These are phyloP conservation scores for Brenthis hecate DNA, from an alignment of 2,888 invertebrate genomes.

Conservation along the genomic window DNA sequence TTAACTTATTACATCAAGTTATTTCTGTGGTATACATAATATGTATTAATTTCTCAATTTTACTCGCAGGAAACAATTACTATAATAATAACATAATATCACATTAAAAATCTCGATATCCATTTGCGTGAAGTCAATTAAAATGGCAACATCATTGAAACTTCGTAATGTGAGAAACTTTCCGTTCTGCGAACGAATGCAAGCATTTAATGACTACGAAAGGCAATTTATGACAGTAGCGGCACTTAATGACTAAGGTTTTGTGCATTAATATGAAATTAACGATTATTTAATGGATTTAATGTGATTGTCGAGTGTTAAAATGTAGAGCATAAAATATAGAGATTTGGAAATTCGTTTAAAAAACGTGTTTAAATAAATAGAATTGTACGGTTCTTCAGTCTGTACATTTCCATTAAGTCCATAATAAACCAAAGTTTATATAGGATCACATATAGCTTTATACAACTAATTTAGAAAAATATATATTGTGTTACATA, in stretches of 20 bases:
- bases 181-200: conserved; percentile 17
- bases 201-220: conserved; percentile 50
- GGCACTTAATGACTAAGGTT: conserved; percentile 63
- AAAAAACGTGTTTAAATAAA: neutral
- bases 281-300: conserved; percentile 62
- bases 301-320: conserved; percentile 46
- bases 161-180: conserved; percentile 27
- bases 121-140: conserved; percentile 9
- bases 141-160: conserved; percentile 20
- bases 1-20: too few relatives aligned
- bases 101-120: conserved; percentile 5
- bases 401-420: too few relatives aligned
- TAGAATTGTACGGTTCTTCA: too few relatives aligned
- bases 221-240: conserved; percentile 55
- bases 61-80: neutral
- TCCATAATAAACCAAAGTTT: too few relatives aligned
- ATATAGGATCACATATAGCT: too few relatives aligned
- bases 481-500: too few relatives aligned
- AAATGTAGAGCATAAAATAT: neutral
- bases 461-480: too few relatives aligned
- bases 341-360: neutral
- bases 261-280: conserved; percentile 60
- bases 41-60: too few relatives aligned
- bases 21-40: too few relatives aligned
- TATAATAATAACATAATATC: conserved; percentile 6